A percentile compares a stretch with the other conserved stretches of the same genome.
Evolutionary conservation across 2,797 vertebrate genomes (phyloP).

Genomic region (Melanotaenia nigrans): DNA sequence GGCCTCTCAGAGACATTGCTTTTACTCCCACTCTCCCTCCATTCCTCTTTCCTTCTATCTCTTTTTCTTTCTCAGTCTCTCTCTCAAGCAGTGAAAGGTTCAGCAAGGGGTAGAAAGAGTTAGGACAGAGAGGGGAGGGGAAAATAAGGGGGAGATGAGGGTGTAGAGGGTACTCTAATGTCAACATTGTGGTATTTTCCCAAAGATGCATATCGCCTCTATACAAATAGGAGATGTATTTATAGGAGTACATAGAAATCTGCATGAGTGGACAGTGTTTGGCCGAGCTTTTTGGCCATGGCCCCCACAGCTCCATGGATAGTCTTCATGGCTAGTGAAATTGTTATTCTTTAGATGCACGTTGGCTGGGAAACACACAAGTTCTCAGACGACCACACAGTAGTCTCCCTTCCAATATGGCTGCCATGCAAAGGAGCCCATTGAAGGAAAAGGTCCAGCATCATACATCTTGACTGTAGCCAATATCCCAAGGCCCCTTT

Average conservation of each 20-base stretch:
- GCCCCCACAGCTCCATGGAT: slow-evolving; percentile 76
- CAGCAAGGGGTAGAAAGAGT: slow-evolving; percentile 73
- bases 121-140: slow-evolving; percentile 51
- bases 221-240: slow-evolving; percentile 85
- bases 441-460: slow-evolving; percentile 69
- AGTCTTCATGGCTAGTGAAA: slow-evolving; percentile 80
- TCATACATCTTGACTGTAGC: slow-evolving; percentile 72
- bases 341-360: slow-evolving; percentile 83
- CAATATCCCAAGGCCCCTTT: slow-evolving; percentile 65
- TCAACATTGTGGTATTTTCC: slow-evolving; percentile 87
- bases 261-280: slow-evolving; percentile 78
- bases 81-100: slow-evolving; percentile 74
- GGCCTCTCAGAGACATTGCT: slow-evolving; percentile 79
- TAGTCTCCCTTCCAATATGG: slow-evolving; percentile 73
- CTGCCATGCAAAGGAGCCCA: slow-evolving; percentile 68
- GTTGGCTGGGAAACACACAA: slow-evolving; percentile 83
- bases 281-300: slow-evolving; percentile 70
- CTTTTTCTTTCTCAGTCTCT: slow-evolving; percentile 30
- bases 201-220: slow-evolving; percentile 85
- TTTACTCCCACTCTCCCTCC: slow-evolving; percentile 72
- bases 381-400: slow-evolving; percentile 83
- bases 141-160: slow-evolving; percentile 43
- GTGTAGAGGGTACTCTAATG: slow-evolving; percentile 75
- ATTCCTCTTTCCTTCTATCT: slow-evolving; percentile 64
- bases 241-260: slow-evolving; percentile 81